Percentiles rank a stretch among this genome's conserved stretches.
These are phyloP conservation scores for Drosophila kambysellisi DNA, from an alignment of 2,888 invertebrate species.

Conservation along the genomic window DNA sequence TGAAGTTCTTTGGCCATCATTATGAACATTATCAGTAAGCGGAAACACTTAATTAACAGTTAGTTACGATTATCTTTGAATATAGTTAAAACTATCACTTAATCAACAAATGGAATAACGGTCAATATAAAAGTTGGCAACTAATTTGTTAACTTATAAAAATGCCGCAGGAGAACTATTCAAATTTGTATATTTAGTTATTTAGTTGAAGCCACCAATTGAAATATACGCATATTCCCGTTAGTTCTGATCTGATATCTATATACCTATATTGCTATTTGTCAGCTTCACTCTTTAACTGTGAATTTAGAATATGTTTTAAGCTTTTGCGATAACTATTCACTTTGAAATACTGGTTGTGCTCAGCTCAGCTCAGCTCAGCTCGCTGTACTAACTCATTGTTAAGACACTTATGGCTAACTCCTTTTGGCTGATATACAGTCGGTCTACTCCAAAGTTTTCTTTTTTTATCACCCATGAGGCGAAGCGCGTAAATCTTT, in stretches of 20 bases:
- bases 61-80: not conserved
- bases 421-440: constrained; percentile 31
- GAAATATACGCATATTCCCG: no score
- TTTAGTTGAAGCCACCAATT: no score
- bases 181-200: no score
- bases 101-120: not conserved
- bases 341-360: constrained; percentile 8
- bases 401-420: constrained; percentile 48
- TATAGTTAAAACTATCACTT: not conserved
- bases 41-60: not conserved
- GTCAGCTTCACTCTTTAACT: not conserved
- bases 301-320: not conserved
- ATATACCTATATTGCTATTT: not conserved
- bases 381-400: constrained; percentile 27
- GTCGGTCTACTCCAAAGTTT: constrained; percentile 17
- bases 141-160: not conserved
- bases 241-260: not conserved
- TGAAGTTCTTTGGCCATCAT: not conserved
- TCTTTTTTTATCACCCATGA: constrained; percentile 45
- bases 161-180: no score
- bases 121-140: no score
- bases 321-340: constrained; percentile 36
- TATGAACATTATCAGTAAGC: not conserved
- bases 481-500: constrained; percentile 57
- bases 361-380: constrained; percentile 2